Conservation (phyloP, 2,888 invertebrate species). For the Orchesella flavescens region DNA sequence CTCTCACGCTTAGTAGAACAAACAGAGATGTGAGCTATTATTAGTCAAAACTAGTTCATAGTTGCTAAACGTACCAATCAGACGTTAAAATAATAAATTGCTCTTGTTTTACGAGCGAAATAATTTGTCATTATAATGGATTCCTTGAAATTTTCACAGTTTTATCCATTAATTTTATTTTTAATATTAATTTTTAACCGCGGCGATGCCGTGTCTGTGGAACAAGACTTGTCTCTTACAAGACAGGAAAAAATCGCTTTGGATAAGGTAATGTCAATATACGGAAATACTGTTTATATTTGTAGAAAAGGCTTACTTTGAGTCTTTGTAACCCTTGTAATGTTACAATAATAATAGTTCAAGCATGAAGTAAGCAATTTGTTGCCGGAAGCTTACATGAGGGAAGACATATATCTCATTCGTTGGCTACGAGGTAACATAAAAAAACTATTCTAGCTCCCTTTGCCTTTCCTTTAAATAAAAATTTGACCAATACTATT, state of each 20-base stretch:
- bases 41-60: too few relatives aligned
- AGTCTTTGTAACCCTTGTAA: not conserved
- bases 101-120: too few relatives aligned
- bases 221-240: slow-evolving; percentile 30
- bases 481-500: too few relatives aligned
- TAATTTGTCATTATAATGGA: too few relatives aligned
- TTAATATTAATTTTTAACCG: too few relatives aligned
- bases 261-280: slow-evolving; percentile 27
- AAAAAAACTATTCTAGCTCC: not conserved
- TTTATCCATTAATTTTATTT: too few relatives aligned
- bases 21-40: too few relatives aligned
- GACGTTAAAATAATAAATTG: too few relatives aligned
- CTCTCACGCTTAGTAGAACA: too few relatives aligned
- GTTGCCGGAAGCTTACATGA: slow-evolving; percentile 36
- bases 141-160: too few relatives aligned
- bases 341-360: slow-evolving; percentile 30
- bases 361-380: not conserved
- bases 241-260: slow-evolving; percentile 19
- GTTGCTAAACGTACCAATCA: too few relatives aligned
- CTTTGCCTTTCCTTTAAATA: too few relatives aligned
- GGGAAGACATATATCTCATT: slow-evolving; percentile 47
- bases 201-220: not conserved
- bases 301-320: not conserved
- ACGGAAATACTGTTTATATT: not conserved
- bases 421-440: slow-evolving; percentile 53